These are phyloP conservation scores for Holacanthella duospinosa DNA, from an alignment of 2,888 invertebrate species.

Conservation along the genomic window DNA sequence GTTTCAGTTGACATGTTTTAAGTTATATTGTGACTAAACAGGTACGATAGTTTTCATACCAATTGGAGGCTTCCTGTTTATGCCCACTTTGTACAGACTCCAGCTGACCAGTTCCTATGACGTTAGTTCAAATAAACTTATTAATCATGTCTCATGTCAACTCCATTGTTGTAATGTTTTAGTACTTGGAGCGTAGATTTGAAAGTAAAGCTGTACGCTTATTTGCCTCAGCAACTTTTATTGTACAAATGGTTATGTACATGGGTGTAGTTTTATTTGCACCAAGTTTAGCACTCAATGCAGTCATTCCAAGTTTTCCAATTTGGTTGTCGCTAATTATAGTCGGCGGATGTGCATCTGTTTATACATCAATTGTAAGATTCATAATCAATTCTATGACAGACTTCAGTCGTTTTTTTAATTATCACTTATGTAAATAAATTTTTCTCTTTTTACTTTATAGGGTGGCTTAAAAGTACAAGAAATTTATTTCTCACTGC, in stretches of 20 bases:
- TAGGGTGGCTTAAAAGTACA: background rate
- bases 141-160: background rate
- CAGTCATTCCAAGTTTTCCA: conserved; percentile 26
- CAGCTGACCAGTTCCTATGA: conserved; percentile 40
- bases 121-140: conserved; percentile 32
- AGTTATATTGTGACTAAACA: conserved; percentile 16
- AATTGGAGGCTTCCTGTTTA: conserved; percentile 38
- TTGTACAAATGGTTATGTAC: conserved; percentile 36
- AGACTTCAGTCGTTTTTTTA: no score
- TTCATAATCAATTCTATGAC: background rate
- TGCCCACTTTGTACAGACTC: conserved; percentile 40
- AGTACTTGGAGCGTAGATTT: conserved; percentile 39
- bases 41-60: conserved; percentile 38
- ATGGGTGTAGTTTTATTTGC: conserved; percentile 39
- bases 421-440: no score
- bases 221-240: conserved; percentile 35
- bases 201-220: conserved; percentile 34
- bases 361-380: conserved; percentile 35
- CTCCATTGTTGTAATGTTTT: conserved; percentile 11
- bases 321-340: conserved; percentile 30
- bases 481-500: background rate
- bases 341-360: conserved; percentile 34
- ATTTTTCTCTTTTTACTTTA: background rate
- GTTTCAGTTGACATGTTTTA: background rate
- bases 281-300: conserved; percentile 12